phyloP scores from a whole-genome alignment of 2,113 vertebrate species.

The Jacana jacana region DNA sequence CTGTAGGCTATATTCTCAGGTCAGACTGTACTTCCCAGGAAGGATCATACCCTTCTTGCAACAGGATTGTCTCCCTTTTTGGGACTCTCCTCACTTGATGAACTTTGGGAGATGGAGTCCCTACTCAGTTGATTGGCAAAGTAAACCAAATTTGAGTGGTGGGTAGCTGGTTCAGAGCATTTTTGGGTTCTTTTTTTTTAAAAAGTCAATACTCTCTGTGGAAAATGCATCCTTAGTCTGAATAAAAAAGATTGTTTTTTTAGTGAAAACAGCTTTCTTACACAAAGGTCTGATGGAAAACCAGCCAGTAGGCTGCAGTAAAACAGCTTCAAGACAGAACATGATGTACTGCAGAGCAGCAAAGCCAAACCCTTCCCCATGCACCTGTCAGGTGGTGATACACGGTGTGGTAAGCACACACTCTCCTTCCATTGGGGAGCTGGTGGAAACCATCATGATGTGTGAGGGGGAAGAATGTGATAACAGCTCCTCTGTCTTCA shows the following conservation, averaged over 20 bases:
- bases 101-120: neutral
- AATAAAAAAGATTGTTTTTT: neutral
- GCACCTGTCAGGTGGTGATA: neutral
- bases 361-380: neutral
- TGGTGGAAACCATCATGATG: neutral
- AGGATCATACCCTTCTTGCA: neutral
- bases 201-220: neutral
- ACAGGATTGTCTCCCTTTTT: neutral
- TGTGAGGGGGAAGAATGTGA: neutral
- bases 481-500: neutral
- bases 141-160: neutral
- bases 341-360: neutral
- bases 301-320: neutral
- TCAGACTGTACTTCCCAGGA: neutral
- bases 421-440: neutral
- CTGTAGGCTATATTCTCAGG: neutral
- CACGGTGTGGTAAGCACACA: accelerated
- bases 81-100: neutral
- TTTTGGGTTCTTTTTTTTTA: neutral
- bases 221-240: neutral
- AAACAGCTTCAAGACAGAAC: neutral
- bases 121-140: neutral
- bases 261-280: neutral
- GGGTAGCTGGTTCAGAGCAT: neutral
- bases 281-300: neutral